phyloP scores from a whole-genome alignment of 2,113 vertebrate genomes.

The Melanerpes aurifrons region DNA sequence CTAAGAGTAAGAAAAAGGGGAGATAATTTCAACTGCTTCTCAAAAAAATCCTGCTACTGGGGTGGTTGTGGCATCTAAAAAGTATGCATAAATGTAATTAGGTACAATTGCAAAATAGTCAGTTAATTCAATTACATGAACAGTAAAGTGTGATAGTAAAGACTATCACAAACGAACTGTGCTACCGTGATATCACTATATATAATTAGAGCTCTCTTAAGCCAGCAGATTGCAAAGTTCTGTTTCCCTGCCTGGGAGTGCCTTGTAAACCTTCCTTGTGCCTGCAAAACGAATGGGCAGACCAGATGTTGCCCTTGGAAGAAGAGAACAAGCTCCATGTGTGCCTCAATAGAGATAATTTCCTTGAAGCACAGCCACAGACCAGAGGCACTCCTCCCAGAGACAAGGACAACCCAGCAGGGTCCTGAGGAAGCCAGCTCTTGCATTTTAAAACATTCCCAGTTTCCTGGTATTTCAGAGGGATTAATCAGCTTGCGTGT shows the following conservation, averaged over 20 bases:
- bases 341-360: background rate
- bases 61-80: background rate
- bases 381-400: background rate
- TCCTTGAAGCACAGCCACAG: background rate
- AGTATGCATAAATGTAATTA: background rate
- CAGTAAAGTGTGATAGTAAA: background rate
- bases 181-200: background rate
- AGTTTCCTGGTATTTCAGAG: conserved; percentile 6
- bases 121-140: background rate
- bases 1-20: background rate
- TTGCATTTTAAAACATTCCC: background rate
- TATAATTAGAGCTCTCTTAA: background rate
- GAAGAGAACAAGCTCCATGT: background rate
- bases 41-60: background rate
- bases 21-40: background rate
- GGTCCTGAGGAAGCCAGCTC: background rate
- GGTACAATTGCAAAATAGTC: background rate
- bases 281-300: background rate
- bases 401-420: background rate
- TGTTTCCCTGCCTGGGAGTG: background rate
- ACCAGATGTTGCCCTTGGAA: background rate
- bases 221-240: background rate
- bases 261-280: background rate
- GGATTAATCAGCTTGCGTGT: background rate
- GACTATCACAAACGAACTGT: background rate